phyloP scores from a whole-genome alignment of 2,113 vertebrate genomes.

The Erythrolamprus reginae region DNA sequence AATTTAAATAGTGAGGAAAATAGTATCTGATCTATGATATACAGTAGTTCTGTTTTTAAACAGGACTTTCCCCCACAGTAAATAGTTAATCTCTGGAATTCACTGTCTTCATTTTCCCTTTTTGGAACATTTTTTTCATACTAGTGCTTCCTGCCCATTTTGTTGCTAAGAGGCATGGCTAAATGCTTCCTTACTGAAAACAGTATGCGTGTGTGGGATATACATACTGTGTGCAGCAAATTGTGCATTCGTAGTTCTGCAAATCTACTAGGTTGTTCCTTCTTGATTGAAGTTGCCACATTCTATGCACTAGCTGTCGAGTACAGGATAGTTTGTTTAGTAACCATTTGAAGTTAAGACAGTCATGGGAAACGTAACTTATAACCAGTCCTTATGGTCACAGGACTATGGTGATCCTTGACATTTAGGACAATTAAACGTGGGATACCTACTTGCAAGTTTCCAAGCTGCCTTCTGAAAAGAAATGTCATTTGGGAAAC shows the following conservation, averaged over 20 bases:
- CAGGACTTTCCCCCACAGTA: background rate
- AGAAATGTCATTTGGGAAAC: background rate
- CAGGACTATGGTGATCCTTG: background rate
- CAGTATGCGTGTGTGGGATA: background rate
- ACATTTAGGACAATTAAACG: background rate
- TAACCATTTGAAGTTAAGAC: background rate
- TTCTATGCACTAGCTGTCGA: background rate
- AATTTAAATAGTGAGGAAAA: background rate
- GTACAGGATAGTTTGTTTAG: background rate
- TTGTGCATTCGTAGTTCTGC: background rate
- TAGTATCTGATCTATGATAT: background rate
- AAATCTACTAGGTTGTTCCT: background rate
- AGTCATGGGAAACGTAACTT: background rate
- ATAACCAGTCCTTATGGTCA: background rate
- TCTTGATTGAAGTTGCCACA: background rate
- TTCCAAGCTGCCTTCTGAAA: background rate
- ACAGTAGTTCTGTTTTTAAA: background rate
- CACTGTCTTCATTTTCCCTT: background rate
- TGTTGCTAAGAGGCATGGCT: background rate
- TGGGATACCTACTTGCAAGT: background rate
- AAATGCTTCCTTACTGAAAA: background rate
- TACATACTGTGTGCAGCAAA: background rate
- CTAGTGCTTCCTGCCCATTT: background rate
- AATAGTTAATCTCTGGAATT: background rate
- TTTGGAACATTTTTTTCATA: background rate